A percentile compares a stretch with the other conserved stretches of the same genome.
These are phyloP conservation scores for Oryzias javanicus DNA, from an alignment of 2,113 vertebrate species.

Conservation along the genomic window DNA sequence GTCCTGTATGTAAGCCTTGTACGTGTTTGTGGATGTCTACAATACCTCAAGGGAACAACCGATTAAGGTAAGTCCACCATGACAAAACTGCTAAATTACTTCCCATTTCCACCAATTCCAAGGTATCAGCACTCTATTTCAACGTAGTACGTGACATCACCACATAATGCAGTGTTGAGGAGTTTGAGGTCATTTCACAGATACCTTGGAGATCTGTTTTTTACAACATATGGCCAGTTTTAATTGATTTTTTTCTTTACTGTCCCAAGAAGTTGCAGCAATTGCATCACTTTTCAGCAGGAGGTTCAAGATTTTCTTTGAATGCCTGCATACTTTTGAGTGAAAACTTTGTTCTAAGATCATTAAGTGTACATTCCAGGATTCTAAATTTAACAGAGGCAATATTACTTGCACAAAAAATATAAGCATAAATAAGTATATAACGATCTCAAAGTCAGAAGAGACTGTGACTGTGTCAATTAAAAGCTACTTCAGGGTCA, in stretches of 20 bases:
- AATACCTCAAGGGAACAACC: not conserved
- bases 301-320: not conserved
- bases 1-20: no score
- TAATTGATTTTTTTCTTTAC: slow-evolving; percentile 10
- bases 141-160: not conserved
- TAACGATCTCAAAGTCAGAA: not conserved
- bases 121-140: slow-evolving; percentile 1
- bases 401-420: not conserved
- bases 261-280: slow-evolving; percentile 18
- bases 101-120: not conserved
- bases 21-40: not conserved
- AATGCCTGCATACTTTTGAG: not conserved
- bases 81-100: not conserved
- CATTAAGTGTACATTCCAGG: no score
- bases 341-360: no score
- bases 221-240: not conserved
- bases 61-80: not conserved
- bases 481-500: not conserved
- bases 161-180: not conserved
- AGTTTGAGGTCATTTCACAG: not conserved
- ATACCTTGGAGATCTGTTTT: not conserved
- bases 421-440: not conserved
- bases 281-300: slow-evolving; percentile 23
- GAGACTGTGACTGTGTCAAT: not conserved
- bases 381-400: not conserved